Percentiles rank a stretch among this genome's conserved stretches.
phyloP scores from a whole-genome alignment of 2,888 invertebrate genomes.

The Drosophila tanythrix region DNA sequence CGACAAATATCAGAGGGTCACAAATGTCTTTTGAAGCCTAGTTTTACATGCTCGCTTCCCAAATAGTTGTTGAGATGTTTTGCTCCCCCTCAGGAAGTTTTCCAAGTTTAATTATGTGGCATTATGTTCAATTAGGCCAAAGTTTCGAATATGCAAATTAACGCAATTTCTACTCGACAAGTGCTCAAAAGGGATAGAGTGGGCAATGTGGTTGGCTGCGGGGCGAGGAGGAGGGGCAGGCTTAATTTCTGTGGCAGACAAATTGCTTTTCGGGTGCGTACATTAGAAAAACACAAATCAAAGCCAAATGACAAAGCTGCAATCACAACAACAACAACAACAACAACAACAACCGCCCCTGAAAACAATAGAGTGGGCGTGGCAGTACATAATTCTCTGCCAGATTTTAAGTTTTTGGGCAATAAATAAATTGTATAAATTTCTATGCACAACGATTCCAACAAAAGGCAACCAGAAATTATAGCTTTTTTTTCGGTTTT shows the following conservation, averaged over 20 bases:
- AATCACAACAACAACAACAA: conserved; percentile 33
- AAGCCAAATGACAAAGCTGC: conserved; percentile 35
- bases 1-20: conserved; percentile 37
- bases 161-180: conserved; percentile 67
- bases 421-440: conserved; percentile 53
- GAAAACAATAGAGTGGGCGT: conserved; percentile 44
- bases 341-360: conserved; percentile 25
- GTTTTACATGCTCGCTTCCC: conserved; percentile 33
- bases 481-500: background rate
- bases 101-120: conserved; percentile 77
- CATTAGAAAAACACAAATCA: conserved; percentile 63
- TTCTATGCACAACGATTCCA: background rate
- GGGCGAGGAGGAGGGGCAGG: background rate
- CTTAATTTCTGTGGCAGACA: conserved; percentile 48
- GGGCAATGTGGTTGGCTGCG: background rate
- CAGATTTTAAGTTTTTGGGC: conserved; percentile 34
- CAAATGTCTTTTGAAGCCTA: conserved; percentile 52
- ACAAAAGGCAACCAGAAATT: conserved; percentile 12
- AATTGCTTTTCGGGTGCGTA: conserved; percentile 45
- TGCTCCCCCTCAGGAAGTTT: conserved; percentile 31
- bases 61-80: conserved; percentile 34
- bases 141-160: conserved; percentile 78
- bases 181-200: conserved; percentile 39
- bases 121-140: conserved; percentile 79
- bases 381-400: conserved; percentile 46